Evolutionary conservation across 2,888 invertebrate genomes (phyloP).

Genomic region (Clostera curtula): DNA sequence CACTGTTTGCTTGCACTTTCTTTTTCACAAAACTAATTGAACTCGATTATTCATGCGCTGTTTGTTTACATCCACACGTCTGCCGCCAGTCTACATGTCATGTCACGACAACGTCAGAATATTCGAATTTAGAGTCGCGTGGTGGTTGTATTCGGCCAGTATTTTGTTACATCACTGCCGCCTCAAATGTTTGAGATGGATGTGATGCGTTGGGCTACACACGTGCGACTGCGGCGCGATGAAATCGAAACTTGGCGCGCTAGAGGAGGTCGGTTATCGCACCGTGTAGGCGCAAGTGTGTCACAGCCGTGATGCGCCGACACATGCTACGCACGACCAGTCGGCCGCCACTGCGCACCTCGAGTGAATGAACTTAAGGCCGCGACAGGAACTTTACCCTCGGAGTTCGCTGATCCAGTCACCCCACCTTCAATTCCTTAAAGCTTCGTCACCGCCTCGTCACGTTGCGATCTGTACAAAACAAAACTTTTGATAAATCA

Average conservation of each 20-base stretch:
- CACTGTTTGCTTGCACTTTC: slow-evolving; percentile 38
- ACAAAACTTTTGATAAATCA: slow-evolving; percentile 3
- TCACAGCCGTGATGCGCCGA: slow-evolving; percentile 41
- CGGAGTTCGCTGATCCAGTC: slow-evolving; percentile 22
- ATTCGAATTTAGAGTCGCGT: slow-evolving; percentile 27
- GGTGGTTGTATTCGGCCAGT: slow-evolving; percentile 19
- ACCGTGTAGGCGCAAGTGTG: slow-evolving; percentile 42
- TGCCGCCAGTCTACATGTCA: slow-evolving; percentile 36
- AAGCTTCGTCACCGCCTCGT: slow-evolving; percentile 19
- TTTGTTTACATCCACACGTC: slow-evolving; percentile 25
- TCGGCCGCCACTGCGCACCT: slow-evolving; percentile 25
- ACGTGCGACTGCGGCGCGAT: slow-evolving; percentile 55
- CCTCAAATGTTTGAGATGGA: slow-evolving; percentile 45
- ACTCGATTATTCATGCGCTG: slow-evolving; percentile 31
- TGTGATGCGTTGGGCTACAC: slow-evolving; percentile 28
- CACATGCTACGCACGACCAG: slow-evolving; percentile 39
- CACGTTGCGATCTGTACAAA: slow-evolving; percentile 16
- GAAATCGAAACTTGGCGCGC: slow-evolving; percentile 60
- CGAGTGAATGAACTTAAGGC: slow-evolving; percentile 23
- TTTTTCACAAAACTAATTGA: slow-evolving; percentile 32
- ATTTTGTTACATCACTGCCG: slow-evolving; percentile 36
- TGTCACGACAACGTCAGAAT: slow-evolving; percentile 41
- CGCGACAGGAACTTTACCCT: slow-evolving; percentile 12
- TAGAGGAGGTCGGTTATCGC: slow-evolving; percentile 55
- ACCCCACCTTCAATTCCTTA: slow-evolving; percentile 27